phyloP scores from a whole-genome alignment of 2,797 vertebrate genomes.

The Gallinago stenura region DNA sequence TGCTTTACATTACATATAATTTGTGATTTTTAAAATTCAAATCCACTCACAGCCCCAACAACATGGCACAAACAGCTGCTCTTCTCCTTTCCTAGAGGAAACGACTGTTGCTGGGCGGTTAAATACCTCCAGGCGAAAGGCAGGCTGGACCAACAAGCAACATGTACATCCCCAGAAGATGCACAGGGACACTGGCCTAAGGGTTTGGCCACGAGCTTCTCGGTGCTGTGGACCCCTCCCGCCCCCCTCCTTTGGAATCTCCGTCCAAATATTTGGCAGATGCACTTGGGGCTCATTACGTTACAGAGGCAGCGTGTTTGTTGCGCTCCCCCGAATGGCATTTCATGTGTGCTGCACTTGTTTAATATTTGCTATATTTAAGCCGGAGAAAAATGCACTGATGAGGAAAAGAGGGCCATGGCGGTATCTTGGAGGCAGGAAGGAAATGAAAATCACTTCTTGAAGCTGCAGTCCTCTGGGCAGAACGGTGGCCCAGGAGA shows the following conservation, averaged over 20 bases:
- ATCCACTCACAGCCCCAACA: background rate
- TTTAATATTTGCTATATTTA: conserved; percentile 67
- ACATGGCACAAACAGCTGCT: background rate
- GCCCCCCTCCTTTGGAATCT: conserved; percentile 11
- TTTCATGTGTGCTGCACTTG: conserved; percentile 53
- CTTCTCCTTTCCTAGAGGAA: background rate
- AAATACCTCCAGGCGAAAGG: background rate
- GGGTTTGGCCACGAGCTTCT: background rate
- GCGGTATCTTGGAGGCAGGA: background rate
- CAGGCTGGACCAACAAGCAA: background rate
- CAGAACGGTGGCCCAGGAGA: background rate
- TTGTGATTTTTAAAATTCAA: background rate
- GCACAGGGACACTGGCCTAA: background rate
- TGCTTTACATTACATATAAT: background rate
- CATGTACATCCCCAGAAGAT: background rate
- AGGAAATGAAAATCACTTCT: background rate
- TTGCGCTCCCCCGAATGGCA: conserved; percentile 40
- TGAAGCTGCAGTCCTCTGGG: background rate
- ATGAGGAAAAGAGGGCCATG: conserved; percentile 7
- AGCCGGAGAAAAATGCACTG: conserved; percentile 11
- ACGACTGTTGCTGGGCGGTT: rapidly evolving
- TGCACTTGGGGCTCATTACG: conserved; percentile 1
- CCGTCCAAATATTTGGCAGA: conserved; percentile 11
- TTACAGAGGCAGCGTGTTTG: conserved; percentile 21
- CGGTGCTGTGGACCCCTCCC: background rate